Percentiles rank a stretch among this genome's conserved stretches.
phyloP scores from a whole-genome alignment of 2,797 vertebrate species.

The Pseudomugil tenellus region DNA sequence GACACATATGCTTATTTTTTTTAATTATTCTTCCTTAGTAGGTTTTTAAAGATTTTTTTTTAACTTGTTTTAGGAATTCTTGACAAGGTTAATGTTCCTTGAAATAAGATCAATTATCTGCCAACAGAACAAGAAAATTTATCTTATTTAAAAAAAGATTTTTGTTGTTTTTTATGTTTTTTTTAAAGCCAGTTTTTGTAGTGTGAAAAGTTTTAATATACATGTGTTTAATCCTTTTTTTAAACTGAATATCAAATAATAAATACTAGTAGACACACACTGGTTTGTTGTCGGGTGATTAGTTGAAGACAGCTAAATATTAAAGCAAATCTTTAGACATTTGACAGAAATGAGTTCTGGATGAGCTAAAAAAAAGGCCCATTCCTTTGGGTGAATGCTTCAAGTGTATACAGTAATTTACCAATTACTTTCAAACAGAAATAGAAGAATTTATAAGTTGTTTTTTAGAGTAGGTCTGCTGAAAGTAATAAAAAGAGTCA shows the following conservation, averaged over 20 bases:
- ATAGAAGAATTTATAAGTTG: conserved; percentile 13
- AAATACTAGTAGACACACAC: conserved; percentile 3
- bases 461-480: conserved; percentile 40
- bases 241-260: background rate
- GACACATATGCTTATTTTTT: too few relatives aligned
- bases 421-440: conserved; percentile 33
- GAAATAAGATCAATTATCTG: too few relatives aligned
- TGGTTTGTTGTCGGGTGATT: background rate
- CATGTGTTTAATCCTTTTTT: conserved; percentile 1
- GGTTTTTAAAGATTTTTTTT: too few relatives aligned
- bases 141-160: too few relatives aligned
- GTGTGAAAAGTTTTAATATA: too few relatives aligned
- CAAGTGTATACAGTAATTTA: conserved; percentile 16
- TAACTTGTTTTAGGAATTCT: too few relatives aligned
- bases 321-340: background rate
- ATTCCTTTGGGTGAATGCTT: conserved; percentile 19
- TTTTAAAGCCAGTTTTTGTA: too few relatives aligned
- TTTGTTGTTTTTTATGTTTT: too few relatives aligned
- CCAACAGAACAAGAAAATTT: too few relatives aligned
- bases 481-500: conserved; percentile 63
- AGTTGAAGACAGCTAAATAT: background rate
- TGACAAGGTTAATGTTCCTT: too few relatives aligned
- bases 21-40: too few relatives aligned
- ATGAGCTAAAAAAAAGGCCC: background rate
- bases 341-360: background rate